phyloP scores from a whole-genome alignment of 2,888 invertebrate genomes.

The Petrolisthes manimaculis region DNA sequence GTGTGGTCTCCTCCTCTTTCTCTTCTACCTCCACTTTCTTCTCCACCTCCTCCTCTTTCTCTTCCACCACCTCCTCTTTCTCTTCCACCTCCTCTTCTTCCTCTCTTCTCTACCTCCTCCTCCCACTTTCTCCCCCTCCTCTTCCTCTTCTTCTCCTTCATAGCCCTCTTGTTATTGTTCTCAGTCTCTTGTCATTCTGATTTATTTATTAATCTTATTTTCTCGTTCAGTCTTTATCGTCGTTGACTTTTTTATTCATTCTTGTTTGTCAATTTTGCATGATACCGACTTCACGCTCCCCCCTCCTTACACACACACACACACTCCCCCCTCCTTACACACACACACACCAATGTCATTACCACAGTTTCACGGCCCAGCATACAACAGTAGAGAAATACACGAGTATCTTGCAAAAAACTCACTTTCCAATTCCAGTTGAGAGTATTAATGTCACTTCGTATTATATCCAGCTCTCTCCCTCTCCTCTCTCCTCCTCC shows the following conservation, averaged over 20 bases:
- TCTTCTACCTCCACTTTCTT: neutral
- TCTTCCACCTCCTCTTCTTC: neutral
- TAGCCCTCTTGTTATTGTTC: neutral
- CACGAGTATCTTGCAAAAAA: no score
- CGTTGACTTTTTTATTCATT: neutral
- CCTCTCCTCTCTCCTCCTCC: neutral
- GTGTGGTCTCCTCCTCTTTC: neutral
- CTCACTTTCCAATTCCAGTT: no score
- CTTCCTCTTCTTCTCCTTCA: neutral
- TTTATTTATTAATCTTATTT: neutral
- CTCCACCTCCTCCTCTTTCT: neutral
- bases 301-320: no score
- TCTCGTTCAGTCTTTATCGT: neutral
- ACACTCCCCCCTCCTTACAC: neutral
- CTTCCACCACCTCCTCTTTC: neutral
- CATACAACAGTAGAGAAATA: no score
- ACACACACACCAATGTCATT: no score
- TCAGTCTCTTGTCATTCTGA: constrained; percentile 2
- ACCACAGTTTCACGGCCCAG: no score
- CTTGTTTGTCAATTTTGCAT: no score
- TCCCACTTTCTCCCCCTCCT: constrained; percentile 10
- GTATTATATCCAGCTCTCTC: neutral
- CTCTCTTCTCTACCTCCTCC: neutral
- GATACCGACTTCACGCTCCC: no score
- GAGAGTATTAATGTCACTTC: no score